Evolutionary conservation across 2,888 invertebrate genomes (phyloP).

Genomic region (Liopterus haemorrhoidalis): DNA sequence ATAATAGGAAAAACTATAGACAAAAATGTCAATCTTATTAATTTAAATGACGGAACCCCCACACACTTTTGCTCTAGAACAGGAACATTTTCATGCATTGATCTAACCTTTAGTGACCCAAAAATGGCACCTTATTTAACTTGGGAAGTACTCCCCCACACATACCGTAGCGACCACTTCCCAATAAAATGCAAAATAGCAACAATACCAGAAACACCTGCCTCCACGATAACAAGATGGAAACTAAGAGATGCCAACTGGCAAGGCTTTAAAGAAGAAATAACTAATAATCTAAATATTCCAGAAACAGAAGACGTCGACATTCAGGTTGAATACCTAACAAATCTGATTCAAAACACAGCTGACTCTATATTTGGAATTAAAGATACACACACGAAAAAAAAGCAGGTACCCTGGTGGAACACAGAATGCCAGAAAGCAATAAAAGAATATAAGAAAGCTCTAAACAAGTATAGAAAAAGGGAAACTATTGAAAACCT

Average conservation of each 20-base stretch:
- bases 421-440: constrained; percentile 18
- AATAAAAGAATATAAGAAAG: constrained; percentile 15
- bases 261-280: too few species aligned
- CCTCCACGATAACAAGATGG: too few species aligned
- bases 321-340: too few species aligned
- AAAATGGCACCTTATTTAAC: not conserved
- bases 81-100: constrained; percentile 3
- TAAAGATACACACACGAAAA: too few species aligned
- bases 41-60: constrained; percentile 2
- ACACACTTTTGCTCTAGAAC: not conserved
- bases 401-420: constrained; percentile 26
- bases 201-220: not conserved
- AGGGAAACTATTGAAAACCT: constrained; percentile 12
- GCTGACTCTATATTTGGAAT: too few species aligned
- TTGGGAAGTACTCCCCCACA: not conserved
- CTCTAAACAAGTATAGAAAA: constrained; percentile 20
- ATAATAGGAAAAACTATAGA: not conserved
- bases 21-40: not conserved
- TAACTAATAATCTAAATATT: too few species aligned
- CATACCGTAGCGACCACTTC: constrained; percentile 5
- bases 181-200: not conserved
- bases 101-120: not conserved
- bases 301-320: too few species aligned
- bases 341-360: too few species aligned
- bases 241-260: constrained; percentile 1